phyloP scores from a whole-genome alignment of 2,888 invertebrate genomes.

The Melieria crassipennis region DNA sequence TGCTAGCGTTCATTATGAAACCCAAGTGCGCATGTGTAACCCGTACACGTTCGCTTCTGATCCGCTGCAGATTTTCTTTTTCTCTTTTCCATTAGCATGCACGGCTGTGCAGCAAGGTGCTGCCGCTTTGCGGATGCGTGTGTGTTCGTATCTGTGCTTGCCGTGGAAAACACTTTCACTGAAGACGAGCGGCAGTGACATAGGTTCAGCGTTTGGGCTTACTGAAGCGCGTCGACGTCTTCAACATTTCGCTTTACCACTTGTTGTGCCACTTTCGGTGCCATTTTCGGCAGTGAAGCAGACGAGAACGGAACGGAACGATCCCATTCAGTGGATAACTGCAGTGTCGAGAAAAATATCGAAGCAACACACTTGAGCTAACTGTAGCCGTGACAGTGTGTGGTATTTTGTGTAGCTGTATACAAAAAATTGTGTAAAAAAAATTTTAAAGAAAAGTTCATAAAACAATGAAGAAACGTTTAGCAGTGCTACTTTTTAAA shows the following conservation, averaged over 20 bases:
- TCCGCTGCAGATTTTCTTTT: constrained; percentile 8
- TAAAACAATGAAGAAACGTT: constrained; percentile 5
- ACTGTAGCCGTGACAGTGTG: neutral
- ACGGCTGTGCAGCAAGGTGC: neutral
- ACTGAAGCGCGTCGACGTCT: constrained; percentile 54
- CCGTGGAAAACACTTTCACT: constrained; percentile 64
- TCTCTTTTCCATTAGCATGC: constrained; percentile 2
- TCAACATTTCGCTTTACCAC: constrained; percentile 28
- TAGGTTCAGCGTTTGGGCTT: constrained; percentile 38
- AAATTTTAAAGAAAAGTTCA: neutral
- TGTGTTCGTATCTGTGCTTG: constrained; percentile 29
- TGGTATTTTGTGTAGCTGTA: neutral
- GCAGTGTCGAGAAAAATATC: constrained; percentile 10
- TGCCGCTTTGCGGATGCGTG: constrained; percentile 23
- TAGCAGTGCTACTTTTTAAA: constrained; percentile 21
- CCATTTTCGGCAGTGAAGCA: constrained; percentile 51
- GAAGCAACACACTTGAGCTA: neutral
- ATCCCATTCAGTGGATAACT: neutral
- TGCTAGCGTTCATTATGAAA: too few relatives aligned
- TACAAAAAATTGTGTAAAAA: neutral
- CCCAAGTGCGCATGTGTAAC: constrained; percentile 2
- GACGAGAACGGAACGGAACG: constrained; percentile 45
- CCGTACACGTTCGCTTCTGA: neutral
- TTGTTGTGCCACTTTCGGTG: constrained; percentile 41
- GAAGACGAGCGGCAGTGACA: constrained; percentile 55